Evolutionary conservation across 2,888 invertebrate genomes (phyloP), one percentile per base, ranked within the genome.

Genomic region (Prosopocoilus inquinatus): DNA sequence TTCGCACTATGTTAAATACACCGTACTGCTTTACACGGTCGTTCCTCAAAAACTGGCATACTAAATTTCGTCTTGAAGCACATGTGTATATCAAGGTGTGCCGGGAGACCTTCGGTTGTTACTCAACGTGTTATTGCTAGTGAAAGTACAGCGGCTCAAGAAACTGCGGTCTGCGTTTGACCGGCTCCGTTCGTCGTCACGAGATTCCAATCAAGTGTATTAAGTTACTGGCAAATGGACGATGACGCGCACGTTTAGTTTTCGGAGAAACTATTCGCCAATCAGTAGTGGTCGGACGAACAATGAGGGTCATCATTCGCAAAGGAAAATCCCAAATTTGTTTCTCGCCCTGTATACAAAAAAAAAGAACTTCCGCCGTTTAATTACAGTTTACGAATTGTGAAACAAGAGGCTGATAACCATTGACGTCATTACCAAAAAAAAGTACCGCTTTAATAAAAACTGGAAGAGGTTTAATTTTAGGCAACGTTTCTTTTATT

Each of bases 81-180:
- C 41, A 47, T 35, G 47, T 35, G 28, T 35, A 33, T 33, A 47
- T 12, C 33, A 46, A 51, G 57, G 57, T 57, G 57, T 57, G 57
- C 45, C 57, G 34, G 55, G 50, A 53, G 57, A 53, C 57, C 57
- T 57, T 57, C 57, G 53, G 50, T 53, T 47, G 50, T 57, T 57
- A 53, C 57, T 54, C 45, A 54, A 54, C 53, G 49, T 48, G 43
- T 45, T 47, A 41, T 43, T 12, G 49, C 16, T 57, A 57, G 57
- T 57, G 57, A 57, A 57, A 57, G 57, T 57, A 57, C 32, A 33
- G 32, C 47, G 43, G 35, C 35, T 35, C 47, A 16, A 47, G 34
- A 47, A 34, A 47, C 47, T 20, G 41, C 16, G 13, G 41, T 15
- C 41, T 13, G 41, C 16, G 41, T 11, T 47, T 20, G n/a, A 47